Conservation (phyloP, 1,140 invertebrate genomes). For the Tribolium castaneum region DNA sequence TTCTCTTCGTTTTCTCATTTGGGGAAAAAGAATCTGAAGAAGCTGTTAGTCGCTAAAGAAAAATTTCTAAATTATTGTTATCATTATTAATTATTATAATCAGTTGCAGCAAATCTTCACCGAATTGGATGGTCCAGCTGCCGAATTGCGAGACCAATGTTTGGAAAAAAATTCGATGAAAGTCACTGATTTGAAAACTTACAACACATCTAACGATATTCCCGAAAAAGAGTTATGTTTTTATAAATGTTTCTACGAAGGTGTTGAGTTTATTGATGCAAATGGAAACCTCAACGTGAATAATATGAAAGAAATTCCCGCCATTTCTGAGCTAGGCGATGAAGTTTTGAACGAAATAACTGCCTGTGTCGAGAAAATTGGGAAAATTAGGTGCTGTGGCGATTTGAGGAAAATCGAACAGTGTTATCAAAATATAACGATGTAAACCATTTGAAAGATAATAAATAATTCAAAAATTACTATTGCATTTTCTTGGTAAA, state of each 20-base stretch:
- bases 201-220: not conserved
- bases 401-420: not conserved
- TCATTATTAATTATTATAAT: not conserved
- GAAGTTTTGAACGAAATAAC: not conserved
- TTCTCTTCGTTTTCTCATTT: not conserved
- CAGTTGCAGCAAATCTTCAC: not conserved
- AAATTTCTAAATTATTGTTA: not conserved
- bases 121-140: not conserved
- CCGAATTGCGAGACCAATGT: not conserved
- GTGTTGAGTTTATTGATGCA: not conserved
- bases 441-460: not conserved
- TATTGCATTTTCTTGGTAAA: no score
- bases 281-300: not conserved
- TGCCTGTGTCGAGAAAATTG: not conserved
- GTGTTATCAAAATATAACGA: not conserved
- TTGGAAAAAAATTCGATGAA: not conserved
- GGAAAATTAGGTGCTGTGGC: not conserved
- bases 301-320: not conserved
- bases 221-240: not conserved
- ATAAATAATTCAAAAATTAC: not conserved
- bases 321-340: not conserved
- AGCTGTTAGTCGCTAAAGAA: not conserved
- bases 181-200: not conserved
- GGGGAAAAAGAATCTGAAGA: not conserved
- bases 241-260: constrained; percentile 11